Evolutionary conservation across 2,797 vertebrate species (phyloP).

Genomic region (Microcaecilia unicolor): DNA sequence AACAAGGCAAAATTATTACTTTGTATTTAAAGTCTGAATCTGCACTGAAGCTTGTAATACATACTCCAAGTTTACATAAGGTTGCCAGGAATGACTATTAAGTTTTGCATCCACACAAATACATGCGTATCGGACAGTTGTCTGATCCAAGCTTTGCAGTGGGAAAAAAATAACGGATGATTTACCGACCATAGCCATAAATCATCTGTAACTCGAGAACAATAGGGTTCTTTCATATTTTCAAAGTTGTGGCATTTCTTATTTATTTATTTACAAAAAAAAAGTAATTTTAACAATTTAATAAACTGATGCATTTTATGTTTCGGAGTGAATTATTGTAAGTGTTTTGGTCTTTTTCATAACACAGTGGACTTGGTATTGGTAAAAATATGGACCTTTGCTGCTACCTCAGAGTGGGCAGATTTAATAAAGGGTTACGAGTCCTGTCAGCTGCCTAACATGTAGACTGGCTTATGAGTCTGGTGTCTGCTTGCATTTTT

Average conservation of each 20-base stretch:
- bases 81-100: constrained; percentile 7
- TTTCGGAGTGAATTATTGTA: constrained; percentile 52
- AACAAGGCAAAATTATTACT: constrained; percentile 20
- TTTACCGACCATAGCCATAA: constrained; percentile 4
- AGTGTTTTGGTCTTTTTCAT: constrained; percentile 63
- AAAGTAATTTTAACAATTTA: constrained; percentile 69
- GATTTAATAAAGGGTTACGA: constrained; percentile 72
- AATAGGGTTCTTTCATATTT: background rate
- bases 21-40: background rate
- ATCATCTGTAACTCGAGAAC: background rate
- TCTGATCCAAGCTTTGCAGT: constrained; percentile 8
- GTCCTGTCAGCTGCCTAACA: constrained; percentile 63
- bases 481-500: constrained; percentile 62
- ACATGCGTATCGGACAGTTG: constrained; percentile 7
- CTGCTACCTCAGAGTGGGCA: constrained; percentile 49
- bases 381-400: constrained; percentile 62
- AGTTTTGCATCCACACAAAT: constrained; percentile 2
- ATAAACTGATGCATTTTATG: constrained; percentile 62
- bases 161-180: constrained; percentile 13
- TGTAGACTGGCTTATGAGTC: constrained; percentile 45
- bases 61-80: rapidly evolving
- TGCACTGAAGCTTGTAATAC: background rate
- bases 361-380: constrained; percentile 64
- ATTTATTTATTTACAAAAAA: no score
- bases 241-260: background rate